A percentile compares a stretch with the other conserved stretches of the same genome.
phyloP scores from a whole-genome alignment of 2,113 vertebrate genomes.

The Ageneiosus marmoratus region DNA sequence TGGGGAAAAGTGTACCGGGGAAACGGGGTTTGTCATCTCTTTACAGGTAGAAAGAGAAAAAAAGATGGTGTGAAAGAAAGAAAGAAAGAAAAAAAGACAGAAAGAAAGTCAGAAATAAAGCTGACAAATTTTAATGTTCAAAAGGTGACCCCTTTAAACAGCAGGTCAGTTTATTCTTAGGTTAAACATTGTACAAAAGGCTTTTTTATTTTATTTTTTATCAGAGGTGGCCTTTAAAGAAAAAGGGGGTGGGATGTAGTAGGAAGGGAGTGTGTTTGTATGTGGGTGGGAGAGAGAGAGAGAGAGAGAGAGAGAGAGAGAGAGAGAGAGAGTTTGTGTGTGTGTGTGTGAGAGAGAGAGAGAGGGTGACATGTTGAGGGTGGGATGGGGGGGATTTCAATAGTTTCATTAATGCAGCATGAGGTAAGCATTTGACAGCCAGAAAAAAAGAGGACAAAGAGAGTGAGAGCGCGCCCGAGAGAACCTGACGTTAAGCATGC shows the following conservation, averaged over 20 bases:
- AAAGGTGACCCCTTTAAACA: conserved; percentile 57
- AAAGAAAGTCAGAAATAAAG: conserved; percentile 18
- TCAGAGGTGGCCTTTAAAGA: conserved; percentile 47
- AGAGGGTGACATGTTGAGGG: no score
- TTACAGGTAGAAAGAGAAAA: conserved; percentile 29
- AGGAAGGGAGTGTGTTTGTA: conserved; percentile 34
- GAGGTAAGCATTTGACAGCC: conserved; percentile 63
- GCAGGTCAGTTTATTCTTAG: conserved; percentile 63
- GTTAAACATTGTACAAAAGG: conserved; percentile 60
- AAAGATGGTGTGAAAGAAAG: background rate
- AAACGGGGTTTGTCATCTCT: conserved; percentile 73
- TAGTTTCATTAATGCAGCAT: conserved; percentile 53
- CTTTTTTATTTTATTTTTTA: background rate
- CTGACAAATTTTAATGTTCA: conserved; percentile 45
- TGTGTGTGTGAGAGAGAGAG: background rate
- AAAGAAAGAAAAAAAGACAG: conserved; percentile 14
- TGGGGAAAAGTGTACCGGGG: conserved; percentile 86
- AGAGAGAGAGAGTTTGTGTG: no score
- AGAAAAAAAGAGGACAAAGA: conserved; percentile 46
- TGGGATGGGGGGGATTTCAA: conserved; percentile 45
- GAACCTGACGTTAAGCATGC: conserved; percentile 44
- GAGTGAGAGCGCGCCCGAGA: background rate
- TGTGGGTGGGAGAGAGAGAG: background rate
- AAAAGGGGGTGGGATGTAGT: conserved; percentile 40
- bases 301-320: no score